phyloP scores from a whole-genome alignment of 2,113 vertebrate species.

The Nycticebus coucang region DNA sequence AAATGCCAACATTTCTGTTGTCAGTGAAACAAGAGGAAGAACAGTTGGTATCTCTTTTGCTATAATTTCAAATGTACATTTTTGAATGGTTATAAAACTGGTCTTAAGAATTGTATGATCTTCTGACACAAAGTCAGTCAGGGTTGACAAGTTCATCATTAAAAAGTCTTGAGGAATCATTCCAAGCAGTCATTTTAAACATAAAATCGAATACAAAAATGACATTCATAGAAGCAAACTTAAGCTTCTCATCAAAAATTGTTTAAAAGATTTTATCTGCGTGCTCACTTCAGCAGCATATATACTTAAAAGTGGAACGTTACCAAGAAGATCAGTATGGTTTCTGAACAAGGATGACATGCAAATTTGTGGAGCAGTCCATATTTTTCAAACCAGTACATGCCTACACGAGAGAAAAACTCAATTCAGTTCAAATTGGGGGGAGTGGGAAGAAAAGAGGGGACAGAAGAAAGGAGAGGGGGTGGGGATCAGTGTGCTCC shows the following conservation, averaged over 20 bases:
- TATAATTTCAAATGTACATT: conserved; percentile 2
- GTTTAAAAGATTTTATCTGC: background rate
- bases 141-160: background rate
- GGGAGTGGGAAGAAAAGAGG: too few relatives aligned
- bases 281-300: too few relatives aligned
- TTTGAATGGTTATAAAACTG: conserved; percentile 29
- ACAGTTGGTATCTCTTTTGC: background rate
- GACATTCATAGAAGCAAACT: background rate
- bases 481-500: too few relatives aligned
- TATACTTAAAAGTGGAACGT: too few relatives aligned
- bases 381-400: too few relatives aligned
- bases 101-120: conserved; percentile 8
- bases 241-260: background rate
- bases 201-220: background rate
- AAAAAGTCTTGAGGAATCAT: background rate
- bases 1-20: background rate
- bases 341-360: too few relatives aligned
- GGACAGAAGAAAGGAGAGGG: too few relatives aligned
- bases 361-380: too few relatives aligned
- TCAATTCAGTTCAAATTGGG: too few relatives aligned
- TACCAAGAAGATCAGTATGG: too few relatives aligned
- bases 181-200: background rate
- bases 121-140: background rate
- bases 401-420: too few relatives aligned
- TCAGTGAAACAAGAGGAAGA: background rate